Evolutionary conservation across 2,888 invertebrate genomes (phyloP).

Genomic region (Petrolisthes manimaculis): DNA sequence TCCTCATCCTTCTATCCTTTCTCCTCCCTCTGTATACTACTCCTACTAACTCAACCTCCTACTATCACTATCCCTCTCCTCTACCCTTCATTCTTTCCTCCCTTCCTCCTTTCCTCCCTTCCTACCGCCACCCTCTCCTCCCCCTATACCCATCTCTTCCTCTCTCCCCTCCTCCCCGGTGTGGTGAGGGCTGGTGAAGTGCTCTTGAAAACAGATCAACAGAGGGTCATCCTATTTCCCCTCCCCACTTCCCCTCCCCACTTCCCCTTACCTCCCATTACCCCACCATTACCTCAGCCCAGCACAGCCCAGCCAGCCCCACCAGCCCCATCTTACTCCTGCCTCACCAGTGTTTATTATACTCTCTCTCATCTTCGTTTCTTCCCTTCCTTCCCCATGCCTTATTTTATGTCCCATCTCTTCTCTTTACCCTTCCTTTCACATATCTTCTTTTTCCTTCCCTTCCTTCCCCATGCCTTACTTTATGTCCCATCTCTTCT

Average conservation of each 20-base stretch:
- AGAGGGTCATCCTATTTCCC: constrained; percentile 31
- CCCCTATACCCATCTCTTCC: neutral
- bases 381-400: neutral
- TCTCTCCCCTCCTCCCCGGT: constrained; percentile 10
- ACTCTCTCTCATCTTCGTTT: neutral
- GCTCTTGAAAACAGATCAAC: constrained; percentile 52
- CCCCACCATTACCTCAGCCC: neutral
- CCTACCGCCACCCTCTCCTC: neutral
- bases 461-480: neutral
- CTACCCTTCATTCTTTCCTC: neutral
- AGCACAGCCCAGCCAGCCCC: neutral
- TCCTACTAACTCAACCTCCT: neutral
- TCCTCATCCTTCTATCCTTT: neutral
- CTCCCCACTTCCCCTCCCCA: neutral
- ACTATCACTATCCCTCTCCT: neutral
- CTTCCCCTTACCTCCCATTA: neutral
- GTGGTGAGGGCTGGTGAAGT: neutral
- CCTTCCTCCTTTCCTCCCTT: neutral
- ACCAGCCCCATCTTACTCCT: neutral
- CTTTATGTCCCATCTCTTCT: neutral
- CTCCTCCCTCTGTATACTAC: neutral
- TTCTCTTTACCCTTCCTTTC: constrained; percentile 1
- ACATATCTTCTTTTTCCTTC: neutral
- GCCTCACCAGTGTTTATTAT: neutral
- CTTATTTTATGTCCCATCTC: neutral